Evolutionary conservation across 2,113 vertebrate species (phyloP), one percentile per base, ranked within the genome.

Genomic region (Acrocephalus kingi): DNA sequence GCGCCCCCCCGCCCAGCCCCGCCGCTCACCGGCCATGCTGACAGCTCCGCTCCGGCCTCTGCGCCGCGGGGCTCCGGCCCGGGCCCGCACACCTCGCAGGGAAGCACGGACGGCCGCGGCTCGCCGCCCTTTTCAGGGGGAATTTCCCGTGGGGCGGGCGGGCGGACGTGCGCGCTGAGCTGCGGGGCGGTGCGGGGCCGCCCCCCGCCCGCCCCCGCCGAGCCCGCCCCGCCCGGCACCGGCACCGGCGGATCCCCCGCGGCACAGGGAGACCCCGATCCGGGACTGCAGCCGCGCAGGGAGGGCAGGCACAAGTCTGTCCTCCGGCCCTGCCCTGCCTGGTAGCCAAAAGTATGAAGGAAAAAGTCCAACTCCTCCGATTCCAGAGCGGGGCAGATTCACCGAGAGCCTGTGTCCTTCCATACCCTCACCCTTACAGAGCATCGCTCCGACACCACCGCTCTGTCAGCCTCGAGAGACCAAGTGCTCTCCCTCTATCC

Each of bases 1-100:
- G 35, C 16, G 20, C 35, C 52, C 35, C 35, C 63, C 84, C 58
- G 41, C 64, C 62, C 45, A 1, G 31, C 54, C 84, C 84, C 63
- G 48, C 46, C 67, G 51, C 90, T 90, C 90, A 90, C 93, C 93
- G 55, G 90, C 93, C 93, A 92, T 94, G 90, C 76, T 83, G 81
- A 89, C 93, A 68, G 80, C 89, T 84, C 85, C 84, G 39, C 84
- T 77, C 84, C 73, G 37, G 84, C 84, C 62, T 68, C 73, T 33
- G 82, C 73, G 86, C 80, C 77, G 69, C 77, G 78, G 83, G 45
- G 61, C 35, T 51, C 73, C 73, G 52, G 59, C 55, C 45, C 66
- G 59, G 59, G 64, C 90, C 67, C 75, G 59, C 43, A 37, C 84
- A 25, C 33, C 55, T 83, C 66, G 54, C 43, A 67, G 35, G 31